These are phyloP conservation scores for Nylanderia fulva DNA, from an alignment of 1,140 invertebrate genomes.

Conservation along the genomic window DNA sequence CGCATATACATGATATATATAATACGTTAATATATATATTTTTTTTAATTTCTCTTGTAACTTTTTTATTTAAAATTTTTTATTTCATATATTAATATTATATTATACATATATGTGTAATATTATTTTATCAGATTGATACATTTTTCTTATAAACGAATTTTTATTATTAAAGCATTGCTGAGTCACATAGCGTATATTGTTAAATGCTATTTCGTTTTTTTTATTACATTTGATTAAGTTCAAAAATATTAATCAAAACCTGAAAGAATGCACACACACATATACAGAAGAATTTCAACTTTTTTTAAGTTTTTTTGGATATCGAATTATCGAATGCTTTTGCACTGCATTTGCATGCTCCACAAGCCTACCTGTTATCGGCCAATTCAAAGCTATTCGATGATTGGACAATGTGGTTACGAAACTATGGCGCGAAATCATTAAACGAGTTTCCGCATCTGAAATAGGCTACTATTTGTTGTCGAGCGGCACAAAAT, in stretches of 20 bases:
- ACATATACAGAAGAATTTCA: too few species aligned
- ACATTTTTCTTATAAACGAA: too few species aligned
- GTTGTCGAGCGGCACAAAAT: conserved; percentile 36
- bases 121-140: too few species aligned
- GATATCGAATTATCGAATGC: neutral
- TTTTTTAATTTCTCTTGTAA: neutral
- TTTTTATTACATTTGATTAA: neutral
- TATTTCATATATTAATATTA: too few species aligned
- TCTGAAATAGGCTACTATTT: conserved; percentile 53
- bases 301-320: neutral
- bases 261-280: neutral
- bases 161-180: neutral
- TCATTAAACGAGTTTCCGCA: conserved; percentile 16
- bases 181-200: neutral
- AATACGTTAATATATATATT: too few species aligned
- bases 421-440: conserved; percentile 52
- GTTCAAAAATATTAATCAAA: neutral
- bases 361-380: neutral
- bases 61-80: too few species aligned
- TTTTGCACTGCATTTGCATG: neutral
- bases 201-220: neutral
- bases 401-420: conserved; percentile 48
- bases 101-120: too few species aligned
- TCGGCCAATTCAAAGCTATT: conserved; percentile 49
- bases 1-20: too few species aligned